phyloP scores from a whole-genome alignment of 1,140 invertebrate species.

The Drosophila ohnishii region DNA sequence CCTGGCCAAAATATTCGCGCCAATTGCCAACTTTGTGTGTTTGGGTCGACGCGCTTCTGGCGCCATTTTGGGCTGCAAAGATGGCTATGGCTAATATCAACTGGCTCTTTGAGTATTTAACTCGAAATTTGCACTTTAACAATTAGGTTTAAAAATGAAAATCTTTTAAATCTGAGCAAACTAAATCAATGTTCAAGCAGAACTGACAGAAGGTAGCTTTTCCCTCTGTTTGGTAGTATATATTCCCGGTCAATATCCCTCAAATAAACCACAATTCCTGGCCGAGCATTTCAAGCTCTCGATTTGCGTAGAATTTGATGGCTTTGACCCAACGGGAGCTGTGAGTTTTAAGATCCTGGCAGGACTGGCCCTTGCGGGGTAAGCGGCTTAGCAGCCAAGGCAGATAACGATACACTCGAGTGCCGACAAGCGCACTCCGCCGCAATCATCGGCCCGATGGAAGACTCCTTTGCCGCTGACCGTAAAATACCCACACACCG shows the following conservation, averaged over 20 bases:
- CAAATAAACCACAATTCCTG: not conserved
- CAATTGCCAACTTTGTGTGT: constrained; percentile 43
- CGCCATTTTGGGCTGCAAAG: constrained; percentile 21
- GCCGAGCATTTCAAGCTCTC: not conserved
- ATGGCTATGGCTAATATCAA: constrained; percentile 6
- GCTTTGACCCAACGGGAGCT: not conserved
- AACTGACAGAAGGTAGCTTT: too few species aligned
- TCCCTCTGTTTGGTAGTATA: not conserved
- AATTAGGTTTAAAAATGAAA: too few species aligned
- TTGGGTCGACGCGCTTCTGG: constrained; percentile 29
- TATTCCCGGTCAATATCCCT: not conserved
- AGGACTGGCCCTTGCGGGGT: not conserved
- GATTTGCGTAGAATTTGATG: constrained; percentile 3
- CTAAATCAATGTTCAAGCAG: too few species aligned
- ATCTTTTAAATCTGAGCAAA: too few species aligned
- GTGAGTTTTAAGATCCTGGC: constrained; percentile 4
- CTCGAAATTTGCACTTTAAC: not conserved
- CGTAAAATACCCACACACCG: constrained; percentile 40
- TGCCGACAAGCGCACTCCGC: constrained; percentile 15
- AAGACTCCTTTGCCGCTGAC: constrained; percentile 25
- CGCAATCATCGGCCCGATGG: constrained; percentile 26
- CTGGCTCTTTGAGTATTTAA: not conserved
- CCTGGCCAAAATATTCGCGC: constrained; percentile 28
- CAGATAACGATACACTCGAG: constrained; percentile 39
- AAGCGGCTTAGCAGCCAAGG: constrained; percentile 42